phyloP scores from a whole-genome alignment of 2,113 vertebrate species.

The Brachyhypopomus occidentalis region DNA sequence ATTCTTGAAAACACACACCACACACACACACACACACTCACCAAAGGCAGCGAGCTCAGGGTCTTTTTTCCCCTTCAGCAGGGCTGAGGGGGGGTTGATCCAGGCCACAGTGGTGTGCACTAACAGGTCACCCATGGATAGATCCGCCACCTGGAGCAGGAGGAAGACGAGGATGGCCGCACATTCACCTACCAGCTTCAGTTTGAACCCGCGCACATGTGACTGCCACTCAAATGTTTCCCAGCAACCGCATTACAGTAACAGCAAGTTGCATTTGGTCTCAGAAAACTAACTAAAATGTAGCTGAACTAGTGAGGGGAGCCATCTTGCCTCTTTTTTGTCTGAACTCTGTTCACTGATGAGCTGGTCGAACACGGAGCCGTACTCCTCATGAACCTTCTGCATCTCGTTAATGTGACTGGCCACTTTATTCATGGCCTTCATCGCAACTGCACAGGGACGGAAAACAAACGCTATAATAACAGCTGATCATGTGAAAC shows the following conservation, averaged over 20 bases:
- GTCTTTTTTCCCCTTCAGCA: conserved; percentile 93
- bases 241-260: no score
- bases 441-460: conserved; percentile 86
- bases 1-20: conserved; percentile 25
- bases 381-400: conserved; percentile 97
- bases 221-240: no score
- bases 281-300: no score
- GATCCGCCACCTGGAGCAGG: conserved; percentile 86
- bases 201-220: no score
- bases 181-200: no score
- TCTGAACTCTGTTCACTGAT: conserved; percentile 90
- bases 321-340: conserved; percentile 84
- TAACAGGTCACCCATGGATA: conserved; percentile 96
- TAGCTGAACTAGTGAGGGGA: no score
- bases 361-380: conserved; percentile 95
- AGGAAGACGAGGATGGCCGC: no score
- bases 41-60: conserved; percentile 91
- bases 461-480: not conserved
- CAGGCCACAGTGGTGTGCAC: conserved; percentile 88
- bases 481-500: no score
- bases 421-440: conserved; percentile 98
- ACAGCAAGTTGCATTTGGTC: no score
- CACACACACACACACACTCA: conserved; percentile 52
- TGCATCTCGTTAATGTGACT: conserved; percentile 99
- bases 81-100: conserved; percentile 87